Evolutionary conservation across 92 coral and sea anemone species (phyloP).

Genomic region (Blastomussa wellsi): DNA sequence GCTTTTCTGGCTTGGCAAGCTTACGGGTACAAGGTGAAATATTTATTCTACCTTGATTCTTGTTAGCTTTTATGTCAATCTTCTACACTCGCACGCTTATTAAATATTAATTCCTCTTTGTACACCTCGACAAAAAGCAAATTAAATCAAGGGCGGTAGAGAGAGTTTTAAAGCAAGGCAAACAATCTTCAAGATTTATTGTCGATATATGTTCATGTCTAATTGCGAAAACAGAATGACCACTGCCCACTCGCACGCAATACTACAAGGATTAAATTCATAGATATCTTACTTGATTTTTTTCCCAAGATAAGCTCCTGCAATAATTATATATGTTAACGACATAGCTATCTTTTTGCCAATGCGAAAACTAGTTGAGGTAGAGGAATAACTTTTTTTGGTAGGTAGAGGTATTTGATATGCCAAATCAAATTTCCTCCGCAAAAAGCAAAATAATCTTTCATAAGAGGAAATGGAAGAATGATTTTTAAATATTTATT

Average conservation of each 20-base stretch:
- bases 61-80: neutral
- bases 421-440: conserved; percentile 6
- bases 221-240: neutral
- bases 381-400: neutral
- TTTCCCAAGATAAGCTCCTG: neutral
- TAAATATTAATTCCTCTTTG: neutral
- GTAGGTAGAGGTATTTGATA: neutral
- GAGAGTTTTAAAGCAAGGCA: neutral
- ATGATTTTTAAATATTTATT: neutral
- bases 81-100: neutral
- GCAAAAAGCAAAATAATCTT: neutral
- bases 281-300: neutral
- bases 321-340: neutral
- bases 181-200: neutral
- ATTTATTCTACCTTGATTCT: neutral
- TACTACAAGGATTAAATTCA: neutral
- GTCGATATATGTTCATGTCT: neutral
- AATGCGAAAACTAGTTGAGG: neutral
- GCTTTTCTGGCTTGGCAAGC: neutral
- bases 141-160: neutral
- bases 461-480: neutral
- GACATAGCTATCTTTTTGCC: neutral
- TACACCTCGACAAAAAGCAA: neutral
- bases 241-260: neutral
- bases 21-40: neutral